Evolutionary conservation across 2,797 vertebrate genomes (phyloP).

Genomic region (Euphonia xanthogaster): DNA sequence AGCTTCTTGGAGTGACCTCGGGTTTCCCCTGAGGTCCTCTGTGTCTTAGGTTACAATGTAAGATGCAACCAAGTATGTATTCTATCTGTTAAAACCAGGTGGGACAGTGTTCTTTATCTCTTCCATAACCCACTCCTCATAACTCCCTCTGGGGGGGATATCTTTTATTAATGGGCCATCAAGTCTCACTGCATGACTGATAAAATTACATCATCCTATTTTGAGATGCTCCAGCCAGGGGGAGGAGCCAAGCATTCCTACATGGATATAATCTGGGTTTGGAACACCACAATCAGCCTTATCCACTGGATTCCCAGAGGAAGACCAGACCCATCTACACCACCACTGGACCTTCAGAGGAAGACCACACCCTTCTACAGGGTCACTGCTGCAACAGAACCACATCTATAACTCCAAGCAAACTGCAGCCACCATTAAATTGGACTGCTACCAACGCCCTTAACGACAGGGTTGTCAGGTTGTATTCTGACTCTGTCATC

Average conservation of each 20-base stretch:
- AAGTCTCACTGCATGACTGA: neutral
- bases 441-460: neutral
- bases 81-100: neutral
- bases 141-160: neutral
- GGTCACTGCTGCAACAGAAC: neutral
- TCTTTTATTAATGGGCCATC: neutral
- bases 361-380: neutral
- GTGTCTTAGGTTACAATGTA: neutral
- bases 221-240: neutral
- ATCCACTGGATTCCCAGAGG: neutral
- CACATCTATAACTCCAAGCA: neutral
- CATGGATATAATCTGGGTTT: neutral
- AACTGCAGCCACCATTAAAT: neutral
- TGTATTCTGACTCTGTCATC: neutral
- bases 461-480: neutral
- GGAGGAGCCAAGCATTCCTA: neutral
- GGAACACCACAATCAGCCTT: neutral
- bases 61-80: neutral
- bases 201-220: neutral
- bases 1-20: rapidly evolving
- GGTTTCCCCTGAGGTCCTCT: neutral
- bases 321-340: neutral
- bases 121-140: neutral
- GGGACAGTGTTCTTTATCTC: neutral
- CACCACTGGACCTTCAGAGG: neutral